Percentiles rank a stretch among this genome's conserved stretches.
Evolutionary conservation across 2,797 vertebrate species (phyloP).

Genomic region (Neosalanx taihuensis): DNA sequence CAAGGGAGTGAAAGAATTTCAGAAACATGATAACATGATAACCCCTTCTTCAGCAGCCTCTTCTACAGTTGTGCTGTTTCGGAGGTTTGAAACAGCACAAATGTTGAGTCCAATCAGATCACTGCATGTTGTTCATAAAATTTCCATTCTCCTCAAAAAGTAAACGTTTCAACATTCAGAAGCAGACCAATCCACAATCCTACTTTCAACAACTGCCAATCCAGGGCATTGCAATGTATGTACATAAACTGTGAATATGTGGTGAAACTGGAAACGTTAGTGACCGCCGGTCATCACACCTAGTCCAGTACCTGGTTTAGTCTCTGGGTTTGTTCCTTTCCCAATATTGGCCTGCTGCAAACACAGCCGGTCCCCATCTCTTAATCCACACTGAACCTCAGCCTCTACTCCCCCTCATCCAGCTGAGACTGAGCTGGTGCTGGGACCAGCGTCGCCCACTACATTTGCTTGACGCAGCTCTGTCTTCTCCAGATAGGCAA

Average conservation of each 20-base stretch:
- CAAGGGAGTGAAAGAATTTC: conserved; percentile 19
- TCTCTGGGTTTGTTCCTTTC: not conserved
- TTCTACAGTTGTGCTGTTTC: not conserved
- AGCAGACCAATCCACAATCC: too few relatives aligned
- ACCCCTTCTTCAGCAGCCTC: too few relatives aligned
- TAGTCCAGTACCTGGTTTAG: not conserved
- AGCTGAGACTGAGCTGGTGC: not conserved
- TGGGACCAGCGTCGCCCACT: conserved; percentile 9
- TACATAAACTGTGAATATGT: too few relatives aligned
- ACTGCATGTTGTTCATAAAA: too few relatives aligned
- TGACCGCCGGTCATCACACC: too few relatives aligned
- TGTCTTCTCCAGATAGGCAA: conserved; percentile 4
- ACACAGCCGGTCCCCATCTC: not conserved
- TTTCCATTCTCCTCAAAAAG: too few relatives aligned
- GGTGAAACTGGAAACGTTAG: too few relatives aligned
- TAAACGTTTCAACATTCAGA: too few relatives aligned
- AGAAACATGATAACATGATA: not conserved
- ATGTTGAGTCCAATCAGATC: too few relatives aligned
- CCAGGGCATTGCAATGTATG: too few relatives aligned
- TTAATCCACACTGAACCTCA: conserved; percentile 7
- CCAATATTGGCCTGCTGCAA: not conserved
- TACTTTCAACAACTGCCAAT: too few relatives aligned
- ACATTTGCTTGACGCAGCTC: conserved; percentile 13
- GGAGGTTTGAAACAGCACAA: too few relatives aligned
- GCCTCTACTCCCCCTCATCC: not conserved